Base-by-base conservation (phyloP, 2,888 invertebrate genomes). In the Malthinus flaveolus region DNA sequence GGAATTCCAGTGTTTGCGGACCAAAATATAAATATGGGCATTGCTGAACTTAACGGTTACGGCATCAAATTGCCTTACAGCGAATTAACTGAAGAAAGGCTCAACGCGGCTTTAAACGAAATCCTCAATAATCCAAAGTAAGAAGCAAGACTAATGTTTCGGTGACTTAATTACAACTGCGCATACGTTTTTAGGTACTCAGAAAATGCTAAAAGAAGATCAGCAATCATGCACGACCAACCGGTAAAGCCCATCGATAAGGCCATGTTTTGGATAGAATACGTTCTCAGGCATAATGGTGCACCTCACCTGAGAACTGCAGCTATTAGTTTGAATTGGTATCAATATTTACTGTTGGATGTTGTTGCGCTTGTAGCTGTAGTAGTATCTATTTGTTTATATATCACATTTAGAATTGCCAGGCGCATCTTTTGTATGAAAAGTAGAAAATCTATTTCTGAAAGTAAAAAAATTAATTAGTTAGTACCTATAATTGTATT, bases 61-160 rank as follows among this genome's bases (percentile, higher is more conserved):
- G 79, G 77, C 1, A 59, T 77, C 7, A 69, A 67, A 5, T 49
- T 81, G 6, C 68, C 68, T 10, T 78, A 77, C 55, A 71, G 76
- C 10, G 69, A 73, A 7, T 62, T 82, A 9, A 75, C 73, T n/a
- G 78, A 78, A 53, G 77, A 78, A 54, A 70, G 70, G 8, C 57
- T 82, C 8, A 66, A 73, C 0, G 61, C 71, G 35, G 75, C 75
- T 12, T 73, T 82, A 32, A 63, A 75, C 1, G 70, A 75, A 48
- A 66, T 80, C 1, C 66, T 80, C 1, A 65, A 66, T 1, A 76
- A 82, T 57, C 60, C 65, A 2, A 74, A 66, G 52, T 74, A 71
- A 53, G 47, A 15, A 11, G 2, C 4, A 11, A 4, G 9, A 12
- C 0, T 23, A 31, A 12, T 32, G 7, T 11, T 4, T 5, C 10